Evolutionary conservation across 2,888 invertebrate genomes (phyloP).

Genomic region (Netelia melanura): DNA sequence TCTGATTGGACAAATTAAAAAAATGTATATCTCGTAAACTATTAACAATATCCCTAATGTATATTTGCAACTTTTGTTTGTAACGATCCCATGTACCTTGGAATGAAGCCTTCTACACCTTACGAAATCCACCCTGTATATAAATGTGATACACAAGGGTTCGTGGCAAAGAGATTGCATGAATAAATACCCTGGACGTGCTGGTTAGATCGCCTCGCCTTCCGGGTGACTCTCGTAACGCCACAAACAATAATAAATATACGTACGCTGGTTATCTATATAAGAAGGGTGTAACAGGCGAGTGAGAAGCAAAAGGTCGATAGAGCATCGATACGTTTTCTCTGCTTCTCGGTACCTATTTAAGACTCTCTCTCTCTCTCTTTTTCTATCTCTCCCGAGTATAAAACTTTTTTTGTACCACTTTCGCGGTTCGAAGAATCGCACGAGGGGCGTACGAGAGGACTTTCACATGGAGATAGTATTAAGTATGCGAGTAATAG

Average conservation of each 20-base stretch:
- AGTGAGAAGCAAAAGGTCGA: conserved; percentile 62
- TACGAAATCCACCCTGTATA: neutral
- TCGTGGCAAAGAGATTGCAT: conserved; percentile 54
- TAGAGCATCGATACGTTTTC: conserved; percentile 65
- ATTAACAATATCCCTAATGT: too few species aligned
- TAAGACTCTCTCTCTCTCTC: conserved; percentile 51
- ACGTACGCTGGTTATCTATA: conserved; percentile 19
- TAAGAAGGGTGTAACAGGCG: conserved; percentile 18
- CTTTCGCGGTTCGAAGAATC: conserved; percentile 52
- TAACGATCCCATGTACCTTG: too few species aligned
- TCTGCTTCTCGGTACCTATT: conserved; percentile 51
- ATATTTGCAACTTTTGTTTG: too few species aligned
- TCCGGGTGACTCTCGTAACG: conserved; percentile 73
- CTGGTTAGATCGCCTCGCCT: conserved; percentile 68
- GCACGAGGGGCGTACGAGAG: conserved; percentile 3
- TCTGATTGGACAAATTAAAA: too few species aligned
- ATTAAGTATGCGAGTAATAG: conserved; percentile 16
- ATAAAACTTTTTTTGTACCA: conserved; percentile 22
- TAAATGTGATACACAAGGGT: conserved; percentile 1
- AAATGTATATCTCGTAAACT: too few species aligned
- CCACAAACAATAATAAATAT: conserved; percentile 70
- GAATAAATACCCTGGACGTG: conserved; percentile 66
- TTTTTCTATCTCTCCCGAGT: conserved; percentile 27
- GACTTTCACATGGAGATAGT: conserved; percentile 56
- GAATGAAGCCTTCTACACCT: too few species aligned